Evolutionary conservation across 1,140 invertebrate species (phyloP).

Genomic region (Leptinotarsa undecemlineata): DNA sequence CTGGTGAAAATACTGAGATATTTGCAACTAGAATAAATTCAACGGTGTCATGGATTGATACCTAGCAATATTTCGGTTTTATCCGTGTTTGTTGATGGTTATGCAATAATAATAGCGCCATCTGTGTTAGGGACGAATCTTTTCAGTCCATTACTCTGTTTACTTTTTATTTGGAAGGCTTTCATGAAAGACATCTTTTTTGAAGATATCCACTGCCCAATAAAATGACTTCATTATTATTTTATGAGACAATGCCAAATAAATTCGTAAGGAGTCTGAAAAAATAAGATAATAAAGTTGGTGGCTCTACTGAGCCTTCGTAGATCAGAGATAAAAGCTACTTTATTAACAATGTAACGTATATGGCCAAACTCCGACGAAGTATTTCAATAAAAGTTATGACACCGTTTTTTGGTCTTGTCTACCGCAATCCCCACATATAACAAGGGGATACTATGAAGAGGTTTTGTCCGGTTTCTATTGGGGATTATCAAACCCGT

Average conservation of each 20-base stretch:
- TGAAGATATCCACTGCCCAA: neutral
- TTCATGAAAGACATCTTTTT: neutral
- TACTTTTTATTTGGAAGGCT: too few species aligned
- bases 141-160: too few species aligned
- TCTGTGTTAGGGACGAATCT: too few species aligned
- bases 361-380: neutral
- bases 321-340: neutral
- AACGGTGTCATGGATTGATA: too few species aligned
- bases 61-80: too few species aligned
- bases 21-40: too few species aligned
- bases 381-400: constrained; percentile 6
- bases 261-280: neutral
- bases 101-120: too few species aligned
- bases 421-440: neutral
- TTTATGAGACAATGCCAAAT: neutral
- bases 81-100: too few species aligned
- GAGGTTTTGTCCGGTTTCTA: constrained; percentile 2
- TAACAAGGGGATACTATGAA: neutral
- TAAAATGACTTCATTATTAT: neutral
- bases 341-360: neutral
- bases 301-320: neutral
- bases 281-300: neutral
- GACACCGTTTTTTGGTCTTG: neutral
- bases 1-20: too few species aligned
- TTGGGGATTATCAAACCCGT: constrained; percentile 3